phyloP scores from a whole-genome alignment of 2,797 vertebrate genomes.

The Ctenochaetus hawaiiensis region DNA sequence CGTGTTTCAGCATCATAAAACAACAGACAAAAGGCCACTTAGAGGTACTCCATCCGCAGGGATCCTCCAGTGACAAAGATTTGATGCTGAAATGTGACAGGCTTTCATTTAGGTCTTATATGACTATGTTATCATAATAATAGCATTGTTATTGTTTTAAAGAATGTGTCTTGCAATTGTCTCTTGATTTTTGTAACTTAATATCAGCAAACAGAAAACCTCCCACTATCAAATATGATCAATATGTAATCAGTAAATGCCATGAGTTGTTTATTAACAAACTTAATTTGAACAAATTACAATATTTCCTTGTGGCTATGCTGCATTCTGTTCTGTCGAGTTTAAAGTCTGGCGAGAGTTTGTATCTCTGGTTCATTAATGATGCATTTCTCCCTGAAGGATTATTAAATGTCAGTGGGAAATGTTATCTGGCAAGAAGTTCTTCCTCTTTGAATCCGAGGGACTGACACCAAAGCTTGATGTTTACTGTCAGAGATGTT shows the following conservation, averaged over 20 bases:
- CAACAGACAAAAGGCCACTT: too few species aligned
- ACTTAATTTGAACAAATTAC: conserved; percentile 22
- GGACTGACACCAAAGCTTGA: conserved; percentile 35
- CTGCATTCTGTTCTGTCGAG: conserved; percentile 2
- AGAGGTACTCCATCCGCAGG: too few species aligned
- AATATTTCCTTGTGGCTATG: conserved; percentile 34
- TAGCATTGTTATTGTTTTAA: too few species aligned
- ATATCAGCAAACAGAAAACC: not conserved
- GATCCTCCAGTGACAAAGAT: too few species aligned
- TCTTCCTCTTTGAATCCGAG: conserved; percentile 34
- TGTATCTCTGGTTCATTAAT: conserved; percentile 37
- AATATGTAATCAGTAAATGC: conserved; percentile 19
- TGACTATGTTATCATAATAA: too few species aligned
- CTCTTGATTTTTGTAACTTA: too few species aligned
- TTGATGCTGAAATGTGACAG: too few species aligned
- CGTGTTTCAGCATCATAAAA: too few species aligned
- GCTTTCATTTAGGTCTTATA: too few species aligned
- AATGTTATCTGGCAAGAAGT: conserved; percentile 37
- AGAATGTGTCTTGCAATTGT: too few species aligned
- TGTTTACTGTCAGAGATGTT: conserved; percentile 34
- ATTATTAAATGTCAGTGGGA: conserved; percentile 65
- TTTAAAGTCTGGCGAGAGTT: conserved; percentile 34
- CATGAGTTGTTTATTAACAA: conserved; percentile 16
- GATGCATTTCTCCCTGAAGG: conserved; percentile 46
- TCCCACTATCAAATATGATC: not conserved